Evolutionary conservation across 2,113 vertebrate species (phyloP), one percentile per base, ranked within the genome.

Genomic region (Rhipidura dahli): DNA sequence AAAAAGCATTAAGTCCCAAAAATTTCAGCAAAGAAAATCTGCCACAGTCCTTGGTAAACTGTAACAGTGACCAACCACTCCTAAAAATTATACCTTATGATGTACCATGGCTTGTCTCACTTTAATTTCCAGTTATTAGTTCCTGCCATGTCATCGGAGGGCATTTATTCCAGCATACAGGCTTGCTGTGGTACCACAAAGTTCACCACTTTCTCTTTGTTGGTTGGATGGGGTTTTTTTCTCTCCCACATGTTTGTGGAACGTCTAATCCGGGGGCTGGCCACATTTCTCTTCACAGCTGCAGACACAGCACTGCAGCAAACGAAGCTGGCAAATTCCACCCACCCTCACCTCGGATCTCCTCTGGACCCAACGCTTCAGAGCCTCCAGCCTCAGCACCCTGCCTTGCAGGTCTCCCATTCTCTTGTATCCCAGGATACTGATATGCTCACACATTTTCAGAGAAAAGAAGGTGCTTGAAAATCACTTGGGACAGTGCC

Each of bases 291-390:
- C 37, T 42, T 31, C 40, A 6, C 3, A 15, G 80, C 53, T 3
- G 0, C 83, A 64, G 53, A 26, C 11, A 0, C 6, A 3, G 1
- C 13, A 3, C 15, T 65, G 77, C 70, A 60, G 68, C 45, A 39
- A 83, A 90, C 0, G 2, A 45, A 60, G 53, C 56, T 0, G 0
- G 37, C 11, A 40, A 61, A 84, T 71, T 44, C 87, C 83, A 82
- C 50, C 13, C 35, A 3, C 22, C 64, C 57, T 39, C 33, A 42
- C 54, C 65, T 73, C 2, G 0, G 35, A 16, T 7, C 12, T 54
- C 44, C 71, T 5, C 0, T 2, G 1, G 60, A 42, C 60, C 11
- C 3, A 2, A 23, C 10, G 17, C 44, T 65, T 51, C 51, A 49
- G 28, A 49, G 15, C 39, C 60, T 64, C 57, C 86, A 70, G 2